These are phyloP conservation scores for Andrena marginata DNA, from an alignment of 2,888 invertebrate genomes.

Conservation along the genomic window DNA sequence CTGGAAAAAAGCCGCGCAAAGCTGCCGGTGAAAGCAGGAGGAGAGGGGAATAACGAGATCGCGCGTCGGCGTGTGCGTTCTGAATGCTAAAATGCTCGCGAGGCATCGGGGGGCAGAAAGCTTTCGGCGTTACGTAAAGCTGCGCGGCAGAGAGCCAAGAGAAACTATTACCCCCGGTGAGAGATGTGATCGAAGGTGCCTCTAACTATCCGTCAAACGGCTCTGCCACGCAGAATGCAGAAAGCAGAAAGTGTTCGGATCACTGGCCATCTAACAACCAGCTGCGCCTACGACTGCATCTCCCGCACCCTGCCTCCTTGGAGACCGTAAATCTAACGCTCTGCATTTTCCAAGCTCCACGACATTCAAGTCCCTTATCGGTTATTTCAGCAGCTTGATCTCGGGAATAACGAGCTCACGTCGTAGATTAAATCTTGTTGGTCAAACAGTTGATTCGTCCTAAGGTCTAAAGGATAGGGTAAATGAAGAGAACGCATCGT, in stretches of 20 bases:
- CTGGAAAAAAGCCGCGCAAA: background rate
- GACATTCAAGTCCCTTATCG: background rate
- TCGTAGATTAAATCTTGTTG: background rate
- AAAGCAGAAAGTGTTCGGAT: too few species aligned
- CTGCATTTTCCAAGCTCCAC: too few species aligned
- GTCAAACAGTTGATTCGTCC: slow-evolving; percentile 1
- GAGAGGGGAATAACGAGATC: slow-evolving; percentile 3
- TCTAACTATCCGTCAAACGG: background rate
- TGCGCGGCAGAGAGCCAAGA: background rate
- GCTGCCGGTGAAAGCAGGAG: background rate
- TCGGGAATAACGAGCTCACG: background rate
- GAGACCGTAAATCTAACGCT: too few species aligned
- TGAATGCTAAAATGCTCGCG: slow-evolving; percentile 31
- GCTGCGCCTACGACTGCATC: too few species aligned
- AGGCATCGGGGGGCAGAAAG: slow-evolving; percentile 22
- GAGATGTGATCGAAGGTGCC: background rate
- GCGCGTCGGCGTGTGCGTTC: background rate
- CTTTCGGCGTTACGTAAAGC: slow-evolving; percentile 12
- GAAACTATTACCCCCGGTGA: slow-evolving; percentile 8
- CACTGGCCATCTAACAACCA: too few species aligned
- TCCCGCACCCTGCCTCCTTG: too few species aligned
- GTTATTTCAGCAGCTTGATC: background rate
- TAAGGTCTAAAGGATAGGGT: background rate
- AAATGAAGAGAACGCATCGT: slow-evolving; percentile 11
- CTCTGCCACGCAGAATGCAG: background rate